These are phyloP conservation scores for Eubasilissa regina DNA, from an alignment of 1,140 invertebrate species.

Conservation along the genomic window DNA sequence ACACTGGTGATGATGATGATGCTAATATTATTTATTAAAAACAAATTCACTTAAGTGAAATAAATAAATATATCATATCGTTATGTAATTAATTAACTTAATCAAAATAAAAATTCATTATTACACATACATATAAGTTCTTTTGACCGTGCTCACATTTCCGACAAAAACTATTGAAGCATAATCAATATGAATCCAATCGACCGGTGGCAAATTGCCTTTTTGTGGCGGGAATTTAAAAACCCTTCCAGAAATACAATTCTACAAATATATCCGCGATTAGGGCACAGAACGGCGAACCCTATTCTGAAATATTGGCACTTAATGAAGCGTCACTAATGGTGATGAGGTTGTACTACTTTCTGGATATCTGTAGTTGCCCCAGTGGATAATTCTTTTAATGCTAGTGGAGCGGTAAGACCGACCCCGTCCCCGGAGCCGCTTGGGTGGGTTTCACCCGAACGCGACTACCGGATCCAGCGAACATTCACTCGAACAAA, in stretches of 20 bases:
- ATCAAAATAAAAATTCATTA: too few relatives aligned
- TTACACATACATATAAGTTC: too few relatives aligned
- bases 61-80: too few relatives aligned
- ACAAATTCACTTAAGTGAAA: too few relatives aligned
- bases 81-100: too few relatives aligned
- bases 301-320: constrained; percentile 58
- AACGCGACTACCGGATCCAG: neutral
- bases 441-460: constrained; percentile 25
- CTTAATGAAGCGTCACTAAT: constrained; percentile 59
- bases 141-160: neutral
- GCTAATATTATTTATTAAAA: too few relatives aligned
- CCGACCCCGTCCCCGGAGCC: neutral
- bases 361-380: constrained; percentile 43
- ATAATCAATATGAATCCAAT: constrained; percentile 52
- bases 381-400: constrained; percentile 58
- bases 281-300: constrained; percentile 39
- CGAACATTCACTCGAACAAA: constrained; percentile 20
- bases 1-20: too few relatives aligned
- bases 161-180: constrained; percentile 48
- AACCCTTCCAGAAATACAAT: constrained; percentile 60
- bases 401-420: constrained; percentile 56
- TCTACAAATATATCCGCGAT: constrained; percentile 53
- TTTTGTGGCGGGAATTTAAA: constrained; percentile 49
- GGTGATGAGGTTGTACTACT: constrained; percentile 43
- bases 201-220: constrained; percentile 48